Percentiles rank a stretch among this genome's conserved stretches.
These are phyloP conservation scores for Butastur rufipennis DNA, from an alignment of 2,113 vertebrate genomes.

Conservation along the genomic window DNA sequence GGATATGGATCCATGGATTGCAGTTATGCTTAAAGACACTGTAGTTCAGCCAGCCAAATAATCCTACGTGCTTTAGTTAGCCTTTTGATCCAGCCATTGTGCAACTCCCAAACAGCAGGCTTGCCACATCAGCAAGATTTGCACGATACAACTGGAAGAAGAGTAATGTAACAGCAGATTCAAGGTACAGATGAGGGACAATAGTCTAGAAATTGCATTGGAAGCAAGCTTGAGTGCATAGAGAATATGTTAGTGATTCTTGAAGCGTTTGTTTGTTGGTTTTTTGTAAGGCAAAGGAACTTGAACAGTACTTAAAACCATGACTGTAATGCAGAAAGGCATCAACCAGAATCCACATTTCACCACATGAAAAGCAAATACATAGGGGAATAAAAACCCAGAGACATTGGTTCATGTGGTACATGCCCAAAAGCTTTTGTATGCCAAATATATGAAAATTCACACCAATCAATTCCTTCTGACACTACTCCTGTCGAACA, in stretches of 20 bases:
- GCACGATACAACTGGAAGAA: not conserved
- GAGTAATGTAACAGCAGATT: not conserved
- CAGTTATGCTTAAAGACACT: not conserved
- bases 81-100: not conserved
- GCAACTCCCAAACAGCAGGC: not conserved
- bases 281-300: not conserved
- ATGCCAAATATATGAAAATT: not conserved
- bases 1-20: not conserved
- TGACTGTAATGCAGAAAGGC: not conserved
- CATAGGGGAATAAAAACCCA: not conserved
- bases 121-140: not conserved
- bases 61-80: not conserved
- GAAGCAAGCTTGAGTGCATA: not conserved
- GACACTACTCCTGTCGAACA: not conserved
- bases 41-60: not conserved
- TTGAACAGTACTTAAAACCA: not conserved
- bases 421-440: not conserved
- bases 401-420: not conserved
- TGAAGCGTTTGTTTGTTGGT: not conserved
- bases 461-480: not conserved
- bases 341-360: not conserved
- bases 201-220: not conserved
- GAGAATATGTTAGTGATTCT: accelerated
- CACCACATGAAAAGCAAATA: not conserved
- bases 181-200: not conserved